Base-by-base conservation (phyloP, 1,140 invertebrate genomes). In the Papilio helenus region DNA sequence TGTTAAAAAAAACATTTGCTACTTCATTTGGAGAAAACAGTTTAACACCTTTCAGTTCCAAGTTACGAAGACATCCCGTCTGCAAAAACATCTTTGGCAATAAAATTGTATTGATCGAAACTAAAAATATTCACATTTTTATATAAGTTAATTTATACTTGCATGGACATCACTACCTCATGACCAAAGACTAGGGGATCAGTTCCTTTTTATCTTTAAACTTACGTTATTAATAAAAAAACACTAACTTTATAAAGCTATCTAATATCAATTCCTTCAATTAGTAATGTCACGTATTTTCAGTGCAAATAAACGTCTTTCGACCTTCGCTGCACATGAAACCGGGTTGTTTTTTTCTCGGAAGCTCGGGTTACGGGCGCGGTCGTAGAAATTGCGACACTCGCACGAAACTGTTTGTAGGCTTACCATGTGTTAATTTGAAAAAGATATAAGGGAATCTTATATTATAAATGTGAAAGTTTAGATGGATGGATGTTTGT, bases 341-440 rank as follows among this genome's bases (percentile, higher is more conserved):
- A 39, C 23, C n/a, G 20, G 73, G 34, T 29, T 46, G 12, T 16
- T 74, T 55, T 76, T 61, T 77, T 77, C 51, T 77, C 76, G 76
- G 29, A 77, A 77, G 76, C 34, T 77, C 76, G 34, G 76, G 76
- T 77, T 77, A 77, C 76, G 76, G 76, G 76, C 76, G 76, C 76
- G 76, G 76, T 77, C 55, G 23, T 55, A 65, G 55, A 65, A 61
- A 77, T 65, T 77, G 76, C 76, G 76, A 34, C 76, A 77, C 5
- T 65, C 76, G 10, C 76, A 42, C 29, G 74, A 42, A 29, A 51
- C 74, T 2, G n/a, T 39, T 16, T 34, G 18, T 77, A 61, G 74
- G 74, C 51, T 77, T 77, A n/a, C 74, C 74, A 77, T 77, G 39
- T 46, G 18, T 46, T 26, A 3, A 26, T 23, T 61, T 26, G 20